Evolutionary conservation across 2,113 vertebrate genomes (phyloP).

Genomic region (Daubentonia madagascariensis): DNA sequence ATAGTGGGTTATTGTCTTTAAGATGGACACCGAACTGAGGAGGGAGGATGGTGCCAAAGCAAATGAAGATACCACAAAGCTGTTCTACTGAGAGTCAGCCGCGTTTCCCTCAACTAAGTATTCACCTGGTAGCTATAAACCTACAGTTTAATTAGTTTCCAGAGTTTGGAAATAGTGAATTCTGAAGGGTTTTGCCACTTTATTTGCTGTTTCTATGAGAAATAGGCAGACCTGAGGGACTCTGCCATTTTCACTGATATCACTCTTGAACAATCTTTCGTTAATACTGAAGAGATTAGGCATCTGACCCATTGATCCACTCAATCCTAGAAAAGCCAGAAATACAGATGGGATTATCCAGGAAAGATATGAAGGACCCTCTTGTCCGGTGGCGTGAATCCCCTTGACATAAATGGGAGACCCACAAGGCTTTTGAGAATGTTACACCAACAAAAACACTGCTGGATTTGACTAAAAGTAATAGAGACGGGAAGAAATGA

Average conservation of each 20-base stretch:
- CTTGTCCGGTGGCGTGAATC: background rate
- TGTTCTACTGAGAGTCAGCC: background rate
- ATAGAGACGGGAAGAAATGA: background rate
- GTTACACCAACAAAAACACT: background rate
- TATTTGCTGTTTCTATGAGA: background rate
- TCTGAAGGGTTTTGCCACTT: background rate
- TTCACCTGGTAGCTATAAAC: no score
- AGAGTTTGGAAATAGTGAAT: background rate
- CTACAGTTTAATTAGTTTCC: no score
- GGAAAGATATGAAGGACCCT: background rate
- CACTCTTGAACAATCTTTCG: background rate
- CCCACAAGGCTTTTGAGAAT: background rate
- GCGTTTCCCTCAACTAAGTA: no score
- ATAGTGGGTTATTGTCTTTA: background rate
- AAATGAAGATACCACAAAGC: background rate
- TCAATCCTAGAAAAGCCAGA: background rate
- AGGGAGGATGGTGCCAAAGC: background rate
- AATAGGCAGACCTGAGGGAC: background rate
- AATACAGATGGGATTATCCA: background rate
- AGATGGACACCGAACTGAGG: background rate
- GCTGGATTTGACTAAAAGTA: background rate
- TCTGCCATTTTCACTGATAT: background rate
- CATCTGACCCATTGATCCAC: background rate
- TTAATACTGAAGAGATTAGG: background rate
- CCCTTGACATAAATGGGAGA: background rate